Conservation (phyloP, 2,797 vertebrate species). For the Rousettus madagascariensis region DNA sequence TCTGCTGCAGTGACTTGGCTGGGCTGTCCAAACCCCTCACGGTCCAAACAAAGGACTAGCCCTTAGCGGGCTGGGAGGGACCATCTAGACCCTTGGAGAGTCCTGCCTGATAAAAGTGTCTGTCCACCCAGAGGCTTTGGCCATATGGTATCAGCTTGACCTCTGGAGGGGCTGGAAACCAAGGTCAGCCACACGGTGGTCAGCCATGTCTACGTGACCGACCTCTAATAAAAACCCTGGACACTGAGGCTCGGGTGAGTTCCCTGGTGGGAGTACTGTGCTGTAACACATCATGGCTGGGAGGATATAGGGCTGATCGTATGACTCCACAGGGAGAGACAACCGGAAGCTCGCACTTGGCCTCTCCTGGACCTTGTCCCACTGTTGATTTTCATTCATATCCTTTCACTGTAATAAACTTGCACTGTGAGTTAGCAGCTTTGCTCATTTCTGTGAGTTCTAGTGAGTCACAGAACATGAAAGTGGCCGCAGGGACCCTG, state of each 20-base stretch:
- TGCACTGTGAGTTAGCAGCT: not conserved
- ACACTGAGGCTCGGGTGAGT: not conserved
- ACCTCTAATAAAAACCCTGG: not conserved
- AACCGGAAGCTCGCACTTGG: fast-evolving
- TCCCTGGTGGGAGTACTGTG: not conserved
- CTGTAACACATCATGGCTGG: too few relatives aligned
- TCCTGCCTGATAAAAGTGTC: not conserved
- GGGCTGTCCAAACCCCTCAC: not conserved
- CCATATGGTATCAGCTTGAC: not conserved
- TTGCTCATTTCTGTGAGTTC: not conserved
- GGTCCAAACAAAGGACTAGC: not conserved
- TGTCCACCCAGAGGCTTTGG: not conserved
- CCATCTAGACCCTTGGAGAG: not conserved
- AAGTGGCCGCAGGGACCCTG: not conserved
- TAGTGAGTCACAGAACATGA: not conserved
- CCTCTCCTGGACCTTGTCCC: not conserved
- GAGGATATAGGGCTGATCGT: not conserved
- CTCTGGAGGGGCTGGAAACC: not conserved
- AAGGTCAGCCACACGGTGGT: not conserved
- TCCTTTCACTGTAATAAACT: too few relatives aligned
- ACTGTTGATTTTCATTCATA: not conserved
- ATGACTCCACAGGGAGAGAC: not conserved
- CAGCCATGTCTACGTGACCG: not conserved
- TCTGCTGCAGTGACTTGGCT: not conserved
- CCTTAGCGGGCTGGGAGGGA: not conserved